Percentiles rank a stretch among this genome's conserved stretches.
Conservation (phyloP, 2,888 invertebrate species). For the Hyposoter dolosus region DNA sequence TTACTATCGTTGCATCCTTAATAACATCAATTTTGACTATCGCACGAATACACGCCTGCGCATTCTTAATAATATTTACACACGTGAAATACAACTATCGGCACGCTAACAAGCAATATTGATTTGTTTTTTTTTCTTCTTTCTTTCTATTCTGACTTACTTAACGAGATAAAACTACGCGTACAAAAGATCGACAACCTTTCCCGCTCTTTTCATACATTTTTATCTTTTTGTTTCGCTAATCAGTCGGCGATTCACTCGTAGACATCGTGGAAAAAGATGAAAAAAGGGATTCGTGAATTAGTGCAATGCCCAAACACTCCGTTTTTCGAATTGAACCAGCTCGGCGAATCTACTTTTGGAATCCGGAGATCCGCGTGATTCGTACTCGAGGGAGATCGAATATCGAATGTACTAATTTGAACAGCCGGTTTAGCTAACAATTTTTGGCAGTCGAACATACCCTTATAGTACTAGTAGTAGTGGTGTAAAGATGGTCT, state of each 20-base stretch:
- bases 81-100: conserved; percentile 28
- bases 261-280: conserved; percentile 1
- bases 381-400: neutral
- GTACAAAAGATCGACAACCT: conserved; percentile 44
- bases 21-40: conserved; percentile 22
- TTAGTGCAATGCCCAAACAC: conserved; percentile 13
- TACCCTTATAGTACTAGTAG: conserved; percentile 38
- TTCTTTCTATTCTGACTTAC: neutral
- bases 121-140: conserved; percentile 12
- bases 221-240: neutral
- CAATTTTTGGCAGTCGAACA: conserved; percentile 62
- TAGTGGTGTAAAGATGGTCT: neutral
- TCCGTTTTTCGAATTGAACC: conserved; percentile 15
- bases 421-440: conserved; percentile 60
- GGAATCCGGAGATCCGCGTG: conserved; percentile 3
- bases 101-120: conserved; percentile 34
- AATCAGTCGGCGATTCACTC: conserved; percentile 48
- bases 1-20: conserved; percentile 4
- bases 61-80: conserved; percentile 61
- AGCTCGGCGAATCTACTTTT: conserved; percentile 16
- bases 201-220: neutral
- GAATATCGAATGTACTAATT: conserved; percentile 54
- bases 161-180: conserved; percentile 34
- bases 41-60: conserved; percentile 32
- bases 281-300: conserved; percentile 5